Evolutionary conservation across 2,888 invertebrate genomes (phyloP).

Genomic region (Chorisops tibialis): DNA sequence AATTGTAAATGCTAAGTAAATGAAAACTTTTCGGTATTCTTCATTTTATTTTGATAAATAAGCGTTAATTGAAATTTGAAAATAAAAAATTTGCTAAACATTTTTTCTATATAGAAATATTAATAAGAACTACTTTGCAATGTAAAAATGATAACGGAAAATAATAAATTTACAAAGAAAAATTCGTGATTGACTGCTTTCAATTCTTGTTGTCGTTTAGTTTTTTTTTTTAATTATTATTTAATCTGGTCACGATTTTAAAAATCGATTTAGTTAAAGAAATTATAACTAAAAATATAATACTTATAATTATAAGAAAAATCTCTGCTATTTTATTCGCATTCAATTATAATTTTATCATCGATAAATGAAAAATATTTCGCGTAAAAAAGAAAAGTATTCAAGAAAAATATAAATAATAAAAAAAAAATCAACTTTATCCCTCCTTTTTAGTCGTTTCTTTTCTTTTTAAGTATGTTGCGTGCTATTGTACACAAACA

Average conservation of each 20-base stretch:
- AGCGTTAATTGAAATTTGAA: no score
- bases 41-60: no score
- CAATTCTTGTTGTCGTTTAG: background rate
- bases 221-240: background rate
- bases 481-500: no score
- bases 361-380: background rate
- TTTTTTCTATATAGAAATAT: background rate
- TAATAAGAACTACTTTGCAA: slow-evolving; percentile 8
- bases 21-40: no score
- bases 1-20: no score
- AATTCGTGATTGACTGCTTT: background rate
- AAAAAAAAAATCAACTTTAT: no score
- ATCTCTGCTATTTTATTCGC: background rate
- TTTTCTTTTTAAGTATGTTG: no score
- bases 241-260: slow-evolving; percentile 7
- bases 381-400: background rate
- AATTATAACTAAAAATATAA: no score
- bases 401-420: no score
- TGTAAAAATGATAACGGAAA: background rate
- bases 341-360: background rate
- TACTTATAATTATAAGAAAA: no score
- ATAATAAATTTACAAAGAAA: background rate
- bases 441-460: no score
- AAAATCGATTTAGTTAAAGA: background rate
- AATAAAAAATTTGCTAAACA: no score